These are phyloP conservation scores for Apodemus agrarius DNA, from an alignment of 2,797 vertebrate species.

Conservation along the genomic window DNA sequence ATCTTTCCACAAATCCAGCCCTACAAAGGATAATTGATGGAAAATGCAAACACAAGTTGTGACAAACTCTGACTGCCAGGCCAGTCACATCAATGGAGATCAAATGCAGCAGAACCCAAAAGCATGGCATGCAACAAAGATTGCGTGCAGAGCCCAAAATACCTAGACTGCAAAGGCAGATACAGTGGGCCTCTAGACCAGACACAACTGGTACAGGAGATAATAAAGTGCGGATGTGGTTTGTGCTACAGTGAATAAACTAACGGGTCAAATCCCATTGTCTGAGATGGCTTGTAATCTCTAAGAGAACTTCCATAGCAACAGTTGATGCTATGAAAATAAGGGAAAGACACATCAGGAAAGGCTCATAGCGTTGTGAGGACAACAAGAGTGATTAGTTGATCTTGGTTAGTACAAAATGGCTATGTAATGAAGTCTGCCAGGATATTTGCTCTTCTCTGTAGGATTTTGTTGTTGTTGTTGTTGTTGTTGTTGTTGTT, in stretches of 20 bases:
- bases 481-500: no score
- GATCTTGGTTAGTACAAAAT: neutral
- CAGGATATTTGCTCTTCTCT: neutral
- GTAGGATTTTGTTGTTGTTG: no score
- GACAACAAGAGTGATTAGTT: neutral
- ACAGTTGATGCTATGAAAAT: neutral
- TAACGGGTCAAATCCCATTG: neutral
- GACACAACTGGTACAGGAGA: no score
- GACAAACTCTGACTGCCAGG: neutral
- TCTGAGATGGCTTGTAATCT: neutral
- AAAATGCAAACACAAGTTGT: no score
- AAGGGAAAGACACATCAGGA: neutral
- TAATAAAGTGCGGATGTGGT: accelerated
- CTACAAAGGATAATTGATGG: no score
- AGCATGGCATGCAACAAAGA: neutral
- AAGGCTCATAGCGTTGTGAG: neutral
- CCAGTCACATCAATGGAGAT: neutral
- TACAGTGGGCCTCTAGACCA: neutral
- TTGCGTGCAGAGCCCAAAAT: no score
- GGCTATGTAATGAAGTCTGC: neutral
- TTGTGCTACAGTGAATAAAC: neutral
- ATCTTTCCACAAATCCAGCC: no score
- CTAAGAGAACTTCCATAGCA: neutral
- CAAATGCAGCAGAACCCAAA: neutral
- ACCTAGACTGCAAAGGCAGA: neutral